Conservation (phyloP, 2,888 invertebrate genomes). For the Coenonympha glycerion region DNA sequence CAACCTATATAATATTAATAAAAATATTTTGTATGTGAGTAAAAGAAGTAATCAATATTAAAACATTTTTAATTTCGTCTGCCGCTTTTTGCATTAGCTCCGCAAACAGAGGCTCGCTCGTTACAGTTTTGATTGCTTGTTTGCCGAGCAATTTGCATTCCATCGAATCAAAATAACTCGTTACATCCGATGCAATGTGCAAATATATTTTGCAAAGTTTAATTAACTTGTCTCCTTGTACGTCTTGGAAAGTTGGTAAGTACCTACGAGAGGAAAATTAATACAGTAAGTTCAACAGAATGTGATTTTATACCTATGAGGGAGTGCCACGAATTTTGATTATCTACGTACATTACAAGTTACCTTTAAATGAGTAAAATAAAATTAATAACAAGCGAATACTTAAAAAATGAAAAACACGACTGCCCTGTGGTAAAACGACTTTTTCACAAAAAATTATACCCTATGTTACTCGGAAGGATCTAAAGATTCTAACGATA, state of each 20-base stretch:
- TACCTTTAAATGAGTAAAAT: no score
- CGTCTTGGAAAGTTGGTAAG: constrained; percentile 11
- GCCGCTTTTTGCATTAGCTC: background rate
- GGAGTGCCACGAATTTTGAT: no score
- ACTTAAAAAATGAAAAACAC: no score
- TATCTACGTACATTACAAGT: no score
- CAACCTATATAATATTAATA: no score
- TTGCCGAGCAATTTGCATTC: constrained; percentile 6
- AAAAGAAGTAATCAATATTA: background rate
- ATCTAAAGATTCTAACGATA: no score
- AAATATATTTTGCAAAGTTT: constrained; percentile 22
- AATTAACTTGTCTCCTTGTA: constrained; percentile 23
- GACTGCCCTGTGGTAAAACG: no score
- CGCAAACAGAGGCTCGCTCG: background rate
- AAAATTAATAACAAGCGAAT: no score
- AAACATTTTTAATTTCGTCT: background rate
- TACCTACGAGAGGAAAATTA: constrained; percentile 21
- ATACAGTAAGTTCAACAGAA: constrained; percentile 23
- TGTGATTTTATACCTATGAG: constrained; percentile 13
- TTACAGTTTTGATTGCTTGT: constrained; percentile 9
- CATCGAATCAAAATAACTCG: constrained; percentile 3
- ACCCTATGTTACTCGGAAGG: no score
- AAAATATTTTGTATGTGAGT: no score
- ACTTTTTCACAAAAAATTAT: no score
- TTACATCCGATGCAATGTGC: constrained; percentile 11